A percentile compares a stretch with the other conserved stretches of the same genome.
Conservation (phyloP, 2,797 vertebrate genomes). For the Kryptolebias ocellatus region DNA sequence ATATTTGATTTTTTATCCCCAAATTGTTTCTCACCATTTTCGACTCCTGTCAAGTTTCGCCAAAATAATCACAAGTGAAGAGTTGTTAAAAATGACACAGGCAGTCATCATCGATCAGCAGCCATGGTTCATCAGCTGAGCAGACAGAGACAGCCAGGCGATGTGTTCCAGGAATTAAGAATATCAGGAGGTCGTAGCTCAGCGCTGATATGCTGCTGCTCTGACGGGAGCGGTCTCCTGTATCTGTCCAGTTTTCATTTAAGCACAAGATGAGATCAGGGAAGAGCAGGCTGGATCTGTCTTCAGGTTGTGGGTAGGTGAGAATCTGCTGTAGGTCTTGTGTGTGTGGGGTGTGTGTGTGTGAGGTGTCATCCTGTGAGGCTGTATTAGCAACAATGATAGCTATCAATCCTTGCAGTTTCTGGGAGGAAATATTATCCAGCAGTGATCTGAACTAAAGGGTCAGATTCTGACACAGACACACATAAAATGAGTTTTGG, state of each 20-base stretch:
- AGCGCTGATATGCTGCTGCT: slow-evolving; percentile 39
- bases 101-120: slow-evolving; percentile 62
- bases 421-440: slow-evolving; percentile 46
- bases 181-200: slow-evolving; percentile 26
- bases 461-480: slow-evolving; percentile 24
- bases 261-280: slow-evolving; percentile 55
- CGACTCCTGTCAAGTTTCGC: slow-evolving; percentile 70
- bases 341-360: slow-evolving; percentile 22
- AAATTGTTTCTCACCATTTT: slow-evolving; percentile 49
- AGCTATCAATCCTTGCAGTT: slow-evolving; percentile 43
- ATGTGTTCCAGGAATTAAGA: slow-evolving; percentile 34
- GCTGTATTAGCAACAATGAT: slow-evolving; percentile 55
- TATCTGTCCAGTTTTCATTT: slow-evolving; percentile 62
- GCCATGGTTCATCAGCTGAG: slow-evolving; percentile 48
- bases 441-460: slow-evolving; percentile 43
- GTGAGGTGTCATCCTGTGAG: slow-evolving; percentile 26
- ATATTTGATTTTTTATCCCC: slow-evolving; percentile 14
- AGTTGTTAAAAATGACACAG: slow-evolving; percentile 63
- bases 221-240: slow-evolving; percentile 34
- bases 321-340: slow-evolving; percentile 6
- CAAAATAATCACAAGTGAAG: slow-evolving; percentile 68
- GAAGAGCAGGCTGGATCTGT: slow-evolving; percentile 26
- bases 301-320: slow-evolving; percentile 25
- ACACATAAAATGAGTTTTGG: neutral
- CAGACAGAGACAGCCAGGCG: slow-evolving; percentile 14